These are phyloP conservation scores for Nomada fucata DNA, from an alignment of 2,888 invertebrate species.

Conservation along the genomic window DNA sequence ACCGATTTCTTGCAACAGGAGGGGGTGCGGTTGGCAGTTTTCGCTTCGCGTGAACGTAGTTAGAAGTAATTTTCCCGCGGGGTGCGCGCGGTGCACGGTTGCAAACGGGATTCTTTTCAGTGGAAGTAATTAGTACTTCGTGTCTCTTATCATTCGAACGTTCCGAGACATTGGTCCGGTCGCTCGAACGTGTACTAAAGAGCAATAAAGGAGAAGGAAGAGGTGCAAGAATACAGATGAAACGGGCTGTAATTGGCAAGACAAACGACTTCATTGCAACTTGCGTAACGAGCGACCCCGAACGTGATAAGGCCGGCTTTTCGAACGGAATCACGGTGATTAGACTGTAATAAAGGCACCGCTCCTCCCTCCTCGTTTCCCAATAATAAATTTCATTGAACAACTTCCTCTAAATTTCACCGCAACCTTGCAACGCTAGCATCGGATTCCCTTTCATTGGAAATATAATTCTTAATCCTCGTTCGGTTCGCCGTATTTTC, in stretches of 20 bases:
- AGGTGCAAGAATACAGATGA: conserved; percentile 31
- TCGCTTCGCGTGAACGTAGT: not conserved
- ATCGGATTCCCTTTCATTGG: not conserved
- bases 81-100: conserved; percentile 5
- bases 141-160: conserved; percentile 38
- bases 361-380: conserved; percentile 13
- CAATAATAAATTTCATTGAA: not conserved
- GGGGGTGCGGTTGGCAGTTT: not conserved
- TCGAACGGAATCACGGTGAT: conserved; percentile 40
- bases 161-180: conserved; percentile 16
- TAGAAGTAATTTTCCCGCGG: conserved; percentile 31
- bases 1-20: not conserved
- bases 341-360: conserved; percentile 49
- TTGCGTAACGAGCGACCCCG: conserved; percentile 49
- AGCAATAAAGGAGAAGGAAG: conserved; percentile 9
- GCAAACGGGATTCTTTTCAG: conserved; percentile 38
- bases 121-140: conserved; percentile 49
- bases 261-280: conserved; percentile 67
- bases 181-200: not conserved
- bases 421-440: not conserved
- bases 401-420: not conserved
- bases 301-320: conserved; percentile 23
- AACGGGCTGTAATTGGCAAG: conserved; percentile 58
- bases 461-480: conserved; percentile 12
- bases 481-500: conserved; percentile 5